Percentiles rank a stretch among this genome's conserved stretches.
Evolutionary conservation across 2,797 vertebrate species (phyloP).

Genomic region (Octomys mimax): DNA sequence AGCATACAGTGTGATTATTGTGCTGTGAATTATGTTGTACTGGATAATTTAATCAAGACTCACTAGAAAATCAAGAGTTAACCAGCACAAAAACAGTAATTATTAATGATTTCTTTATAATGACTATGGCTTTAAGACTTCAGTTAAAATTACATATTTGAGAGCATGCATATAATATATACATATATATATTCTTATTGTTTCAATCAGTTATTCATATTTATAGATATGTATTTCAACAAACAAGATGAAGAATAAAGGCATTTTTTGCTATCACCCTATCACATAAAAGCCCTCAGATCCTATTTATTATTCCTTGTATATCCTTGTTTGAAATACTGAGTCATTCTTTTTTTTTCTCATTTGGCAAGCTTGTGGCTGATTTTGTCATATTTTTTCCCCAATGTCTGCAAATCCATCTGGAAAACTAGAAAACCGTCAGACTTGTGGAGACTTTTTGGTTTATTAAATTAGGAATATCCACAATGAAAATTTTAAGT

Average conservation of each 20-base stretch:
- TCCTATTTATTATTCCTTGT: slow-evolving; percentile 12
- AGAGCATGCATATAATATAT: neutral
- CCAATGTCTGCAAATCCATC: slow-evolving; percentile 67
- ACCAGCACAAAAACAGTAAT: neutral
- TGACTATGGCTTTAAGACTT: neutral
- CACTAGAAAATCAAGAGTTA: neutral
- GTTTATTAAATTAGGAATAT: slow-evolving; percentile 70
- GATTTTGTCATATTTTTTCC: slow-evolving; percentile 66
- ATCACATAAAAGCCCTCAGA: neutral
- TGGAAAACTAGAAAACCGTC: slow-evolving; percentile 66
- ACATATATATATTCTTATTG: neutral
- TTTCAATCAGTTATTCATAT: neutral
- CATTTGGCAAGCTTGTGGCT: slow-evolving; percentile 50
- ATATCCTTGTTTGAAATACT: slow-evolving; percentile 55
- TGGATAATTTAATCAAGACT: neutral
- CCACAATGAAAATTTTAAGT: slow-evolving; percentile 61
- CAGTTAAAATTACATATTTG: neutral
- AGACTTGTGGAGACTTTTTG: slow-evolving; percentile 54
- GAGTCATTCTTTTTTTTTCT: slow-evolving; percentile 34
- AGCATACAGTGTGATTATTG: neutral
- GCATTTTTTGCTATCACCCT: neutral
- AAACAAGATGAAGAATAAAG: neutral
- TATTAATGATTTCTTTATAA: neutral
- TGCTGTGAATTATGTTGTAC: neutral
- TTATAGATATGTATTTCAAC: neutral